Base-by-base conservation (phyloP, 1,140 invertebrate genomes). In the Drosophila arawakana region DNA sequence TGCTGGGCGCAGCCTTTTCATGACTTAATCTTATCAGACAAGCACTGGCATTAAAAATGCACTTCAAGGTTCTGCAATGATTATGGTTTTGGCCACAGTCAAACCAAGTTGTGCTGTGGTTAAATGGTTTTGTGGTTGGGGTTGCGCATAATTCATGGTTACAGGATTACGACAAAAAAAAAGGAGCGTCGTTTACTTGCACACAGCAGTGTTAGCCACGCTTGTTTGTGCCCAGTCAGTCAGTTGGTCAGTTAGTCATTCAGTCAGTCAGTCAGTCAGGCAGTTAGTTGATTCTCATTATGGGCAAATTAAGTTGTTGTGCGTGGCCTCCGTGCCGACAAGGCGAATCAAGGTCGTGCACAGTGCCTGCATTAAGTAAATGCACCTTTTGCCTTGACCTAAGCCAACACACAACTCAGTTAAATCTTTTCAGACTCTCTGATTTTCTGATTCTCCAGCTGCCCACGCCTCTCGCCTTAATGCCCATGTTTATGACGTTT, bases 21-120 rank as follows among this genome's bases (percentile, higher is more conserved):
- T 86, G 83, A 89, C 83, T 86, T 86, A 86, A 86, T 86, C 83
- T 86, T 86, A 86, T 86, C 83, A 83, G 83, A 86, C 83, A 86
- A 86, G 83, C 80, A 86, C 83, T 86, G 83, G 83, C 84, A 86
- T 86, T 86, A 86, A 86, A 86, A 86, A 86, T 89, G 83, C 83
- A 86, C 83, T 86, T 86, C 83, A 86, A 86, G 83, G 83, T 86
- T 86, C 83, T 86, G 78, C 52, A 55, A 55, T 55, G 52, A 55
- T 55, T 55, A 55, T 35, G 50, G 43, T 59, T 43, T 43, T 49
- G 41, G 10, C 54, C 39, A 47, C 25, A 30, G 6, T 6, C 25
- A 30, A 30, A 30, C 57, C 69, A 50, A 54, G 60, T 55, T 79
- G 84, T 63, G 69, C 83, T 88, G 88, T 86, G 75, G 81, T 83